These are phyloP conservation scores for Aix galericulata DNA, from an alignment of 2,113 vertebrate species.

Conservation along the genomic window DNA sequence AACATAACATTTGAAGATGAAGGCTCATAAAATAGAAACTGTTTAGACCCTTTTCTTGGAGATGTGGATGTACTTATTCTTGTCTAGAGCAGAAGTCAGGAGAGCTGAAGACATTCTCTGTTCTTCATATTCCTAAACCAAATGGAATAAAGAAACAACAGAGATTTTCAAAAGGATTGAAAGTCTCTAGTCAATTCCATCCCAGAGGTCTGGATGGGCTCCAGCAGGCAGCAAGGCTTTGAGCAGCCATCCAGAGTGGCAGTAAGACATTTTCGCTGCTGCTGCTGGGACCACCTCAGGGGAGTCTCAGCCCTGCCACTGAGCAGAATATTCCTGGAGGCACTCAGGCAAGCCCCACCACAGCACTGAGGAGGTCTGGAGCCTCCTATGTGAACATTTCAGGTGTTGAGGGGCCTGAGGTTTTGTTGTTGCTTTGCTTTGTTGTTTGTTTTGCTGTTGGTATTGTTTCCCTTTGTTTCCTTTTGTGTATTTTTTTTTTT, in stretches of 20 bases:
- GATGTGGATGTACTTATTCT: neutral
- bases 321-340: too few species aligned
- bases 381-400: too few species aligned
- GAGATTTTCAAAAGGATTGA: neutral
- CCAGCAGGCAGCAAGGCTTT: neutral
- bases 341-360: too few species aligned
- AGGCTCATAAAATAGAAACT: neutral
- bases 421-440: neutral
- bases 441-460: fast-evolving
- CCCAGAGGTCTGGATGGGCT: neutral
- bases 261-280: neutral
- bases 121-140: neutral
- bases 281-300: neutral
- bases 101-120: neutral
- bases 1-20: neutral
- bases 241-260: neutral
- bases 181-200: neutral
- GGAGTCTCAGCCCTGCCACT: neutral
- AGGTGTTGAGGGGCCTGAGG: neutral
- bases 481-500: neutral
- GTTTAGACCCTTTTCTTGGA: neutral
- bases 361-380: too few species aligned
- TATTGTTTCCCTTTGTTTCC: neutral
- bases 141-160: neutral
- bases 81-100: neutral